Conservation (phyloP, 2,888 invertebrate genomes). For the Yponomeuta malinellus region DNA sequence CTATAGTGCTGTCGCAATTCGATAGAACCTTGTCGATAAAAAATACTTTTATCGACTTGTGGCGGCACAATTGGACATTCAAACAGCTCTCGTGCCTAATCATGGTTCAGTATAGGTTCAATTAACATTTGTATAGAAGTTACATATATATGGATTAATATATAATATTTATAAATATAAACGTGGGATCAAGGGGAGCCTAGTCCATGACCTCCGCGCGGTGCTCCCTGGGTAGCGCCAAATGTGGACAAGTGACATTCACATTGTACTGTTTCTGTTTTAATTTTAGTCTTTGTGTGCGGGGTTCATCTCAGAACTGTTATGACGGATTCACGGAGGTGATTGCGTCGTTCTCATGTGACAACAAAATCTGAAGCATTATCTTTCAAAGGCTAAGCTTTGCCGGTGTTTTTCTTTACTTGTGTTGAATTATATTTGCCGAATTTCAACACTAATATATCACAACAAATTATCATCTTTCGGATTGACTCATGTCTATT, state of each 20-base stretch:
- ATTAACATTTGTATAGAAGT: neutral
- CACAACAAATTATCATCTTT: no score
- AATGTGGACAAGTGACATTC: constrained; percentile 61
- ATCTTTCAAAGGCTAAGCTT: no score
- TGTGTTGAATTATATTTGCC: no score
- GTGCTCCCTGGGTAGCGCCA: constrained; percentile 74
- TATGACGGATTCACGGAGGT: neutral
- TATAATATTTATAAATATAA: constrained; percentile 10
- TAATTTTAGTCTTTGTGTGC: constrained; percentile 20
- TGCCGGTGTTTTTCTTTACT: no score
- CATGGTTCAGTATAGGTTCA: neutral
- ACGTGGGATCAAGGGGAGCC: constrained; percentile 65
- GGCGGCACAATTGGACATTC: neutral
- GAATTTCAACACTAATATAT: no score
- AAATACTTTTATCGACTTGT: neutral
- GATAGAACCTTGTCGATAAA: neutral
- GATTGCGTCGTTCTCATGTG: no score
- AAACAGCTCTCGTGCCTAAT: neutral
- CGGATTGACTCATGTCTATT: no score
- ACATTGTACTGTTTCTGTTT: constrained; percentile 32
- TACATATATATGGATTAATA: neutral
- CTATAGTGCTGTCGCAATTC: neutral
- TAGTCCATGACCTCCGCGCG: constrained; percentile 72
- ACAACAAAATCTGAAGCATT: no score
- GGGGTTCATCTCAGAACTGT: constrained; percentile 21